Percentiles rank a stretch among this genome's conserved stretches.
These are phyloP conservation scores for Neosilurus mollespiculum DNA, from an alignment of 2,797 vertebrate genomes.

Conservation along the genomic window DNA sequence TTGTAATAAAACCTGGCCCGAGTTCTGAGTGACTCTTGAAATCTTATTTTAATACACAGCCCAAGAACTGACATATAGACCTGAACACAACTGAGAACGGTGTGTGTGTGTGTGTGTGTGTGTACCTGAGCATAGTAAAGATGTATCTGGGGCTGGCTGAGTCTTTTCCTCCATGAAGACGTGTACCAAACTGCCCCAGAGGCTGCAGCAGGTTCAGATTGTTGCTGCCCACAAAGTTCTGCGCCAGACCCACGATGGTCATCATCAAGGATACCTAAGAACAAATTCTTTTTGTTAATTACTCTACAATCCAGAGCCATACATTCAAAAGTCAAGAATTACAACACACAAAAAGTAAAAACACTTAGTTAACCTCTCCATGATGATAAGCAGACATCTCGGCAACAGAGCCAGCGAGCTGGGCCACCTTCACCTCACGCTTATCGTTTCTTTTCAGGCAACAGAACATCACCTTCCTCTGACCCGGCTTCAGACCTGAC, in stretches of 20 bases:
- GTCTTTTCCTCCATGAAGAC: constrained; percentile 94
- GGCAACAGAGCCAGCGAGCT: constrained; percentile 96
- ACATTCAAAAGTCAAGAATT: neutral
- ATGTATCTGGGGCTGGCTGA: constrained; percentile 99
- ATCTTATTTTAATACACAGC: too few species aligned
- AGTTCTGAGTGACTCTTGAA: too few species aligned
- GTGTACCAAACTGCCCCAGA: constrained; percentile 94
- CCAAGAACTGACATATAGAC: neutral
- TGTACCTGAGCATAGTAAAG: constrained; percentile 97
- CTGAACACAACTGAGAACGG: neutral
- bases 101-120: neutral
- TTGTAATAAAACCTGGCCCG: too few species aligned
- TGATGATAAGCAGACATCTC: constrained; percentile 99
- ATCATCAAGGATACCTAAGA: constrained; percentile 90
- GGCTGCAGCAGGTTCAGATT: constrained; percentile 94
- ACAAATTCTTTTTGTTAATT: too few species aligned
- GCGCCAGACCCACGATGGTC: constrained; percentile 94
- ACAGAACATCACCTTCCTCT: constrained; percentile 94
- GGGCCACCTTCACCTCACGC: constrained; percentile 96
- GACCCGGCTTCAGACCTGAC: constrained; percentile 94
- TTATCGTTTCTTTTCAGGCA: constrained; percentile 97
- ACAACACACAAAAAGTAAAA: neutral
- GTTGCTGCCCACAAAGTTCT: constrained; percentile 98
- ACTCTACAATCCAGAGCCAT: neutral
- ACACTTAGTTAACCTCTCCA: constrained; percentile 79